A percentile compares a stretch with the other conserved stretches of the same genome.
Evolutionary conservation across 2,797 vertebrate species (phyloP).

Genomic region (Poecilia wingei): DNA sequence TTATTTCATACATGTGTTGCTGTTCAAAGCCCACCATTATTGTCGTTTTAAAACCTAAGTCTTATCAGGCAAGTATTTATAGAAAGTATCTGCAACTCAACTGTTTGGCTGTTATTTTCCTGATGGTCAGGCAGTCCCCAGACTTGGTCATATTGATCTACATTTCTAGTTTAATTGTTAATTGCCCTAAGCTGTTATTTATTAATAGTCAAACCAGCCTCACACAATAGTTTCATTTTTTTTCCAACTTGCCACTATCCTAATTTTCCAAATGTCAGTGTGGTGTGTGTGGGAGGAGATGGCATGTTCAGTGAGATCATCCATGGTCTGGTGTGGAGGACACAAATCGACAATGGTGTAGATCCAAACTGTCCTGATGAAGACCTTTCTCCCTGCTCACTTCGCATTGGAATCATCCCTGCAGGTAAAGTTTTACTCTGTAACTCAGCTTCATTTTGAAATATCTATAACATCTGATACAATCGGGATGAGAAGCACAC

Average conservation of each 20-base stretch:
- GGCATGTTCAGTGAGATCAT: conserved; percentile 98
- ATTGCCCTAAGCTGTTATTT: neutral
- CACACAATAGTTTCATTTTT: neutral
- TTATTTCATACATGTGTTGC: no score
- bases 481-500: neutral
- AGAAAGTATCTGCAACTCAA: no score
- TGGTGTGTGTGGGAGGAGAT: conserved; percentile 95
- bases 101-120: no score
- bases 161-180: no score
- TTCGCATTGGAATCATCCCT: conserved; percentile 95
- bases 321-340: conserved; percentile 90
- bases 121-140: no score
- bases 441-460: neutral
- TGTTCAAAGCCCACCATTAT: no score
- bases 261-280: conserved; percentile 71
- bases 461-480: neutral
- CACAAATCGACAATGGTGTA: conserved; percentile 84
- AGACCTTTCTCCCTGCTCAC: conserved; percentile 81
- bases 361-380: conserved; percentile 86
- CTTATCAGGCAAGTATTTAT: no score
- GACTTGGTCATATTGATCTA: no score
- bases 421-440: conserved; percentile 80
- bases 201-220: neutral
- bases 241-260: neutral
- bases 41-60: no score